Base-by-base conservation (phyloP, 2,888 invertebrate genomes). In the Latrodectus elegans region DNA sequence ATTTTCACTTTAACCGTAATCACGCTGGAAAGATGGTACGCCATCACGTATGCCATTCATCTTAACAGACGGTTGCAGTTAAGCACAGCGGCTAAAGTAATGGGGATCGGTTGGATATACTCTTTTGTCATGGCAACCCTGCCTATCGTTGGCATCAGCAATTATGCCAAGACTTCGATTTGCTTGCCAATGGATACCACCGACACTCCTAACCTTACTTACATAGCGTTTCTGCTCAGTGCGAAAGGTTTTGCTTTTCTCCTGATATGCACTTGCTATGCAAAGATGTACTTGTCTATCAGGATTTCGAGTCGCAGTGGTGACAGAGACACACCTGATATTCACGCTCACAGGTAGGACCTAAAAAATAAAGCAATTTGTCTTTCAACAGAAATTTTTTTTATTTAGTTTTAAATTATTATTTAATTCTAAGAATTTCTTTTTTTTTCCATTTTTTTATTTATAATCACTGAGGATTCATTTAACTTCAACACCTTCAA, bases 121-220 rank as follows among this genome's bases (percentile, higher is more conserved):
- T 95, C 96, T 0, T 92, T 95, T 22, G 88, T 94, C 0, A 95
- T 97, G 94, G 97, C 97, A 0, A 93, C 95, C 49, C 92, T 97
- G 84, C 92, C 89, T 8, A 49, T 97, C 14, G 93, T 95, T 76
- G 97, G 97, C 0, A 94, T 97, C 53, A 97, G 96, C 75, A 96
- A 96, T 91, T 98, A 97, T 92, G 95, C 96, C 14, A 96, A 96
- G 72, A 97, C 97, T 60, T 95, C 95, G 91, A 97, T 97, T 85
- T 98, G 97, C 91, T 93, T 97, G 90, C 97, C 97, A 0, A 96
- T 97, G 94, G 96, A 96, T 91, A 95, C 95, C 38, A 94, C 95
- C 76, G 94, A 94, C 84, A 91, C 94, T 0, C 94, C 94, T 3
- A 97, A 97, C 90, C 94, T 94, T 22, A 94, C 94, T 3, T 97